Conservation (phyloP, 2,113 vertebrate genomes). For the Cathartes aura region DNA sequence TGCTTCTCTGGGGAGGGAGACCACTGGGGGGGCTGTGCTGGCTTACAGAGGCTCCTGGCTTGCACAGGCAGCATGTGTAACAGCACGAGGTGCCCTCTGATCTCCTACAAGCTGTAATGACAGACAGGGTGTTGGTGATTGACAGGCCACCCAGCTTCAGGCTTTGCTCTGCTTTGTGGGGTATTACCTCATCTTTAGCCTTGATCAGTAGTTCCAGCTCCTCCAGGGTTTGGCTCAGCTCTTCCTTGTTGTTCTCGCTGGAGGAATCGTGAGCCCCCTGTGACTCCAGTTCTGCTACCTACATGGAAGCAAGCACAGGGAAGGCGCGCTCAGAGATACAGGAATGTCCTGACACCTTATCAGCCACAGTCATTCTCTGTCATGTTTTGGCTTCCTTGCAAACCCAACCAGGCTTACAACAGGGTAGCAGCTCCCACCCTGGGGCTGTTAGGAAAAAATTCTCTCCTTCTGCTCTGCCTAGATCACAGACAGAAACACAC, state of each 20-base stretch:
- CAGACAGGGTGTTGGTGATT: not conserved
- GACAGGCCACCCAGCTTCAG: not conserved
- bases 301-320: not conserved
- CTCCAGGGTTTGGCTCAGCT: constrained; percentile 84
- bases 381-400: not conserved
- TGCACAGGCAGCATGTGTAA: not conserved
- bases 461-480: not conserved
- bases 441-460: not conserved
- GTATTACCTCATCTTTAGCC: constrained; percentile 90
- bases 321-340: rapidly evolving
- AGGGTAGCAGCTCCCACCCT: not conserved
- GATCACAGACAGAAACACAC: rapidly evolving
- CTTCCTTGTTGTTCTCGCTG: constrained; percentile 83
- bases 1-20: not conserved
- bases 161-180: not conserved
- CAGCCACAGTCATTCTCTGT: not conserved
- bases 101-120: not conserved
- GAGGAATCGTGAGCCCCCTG: constrained; percentile 77
- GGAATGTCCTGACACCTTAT: not conserved
- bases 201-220: constrained; percentile 91
- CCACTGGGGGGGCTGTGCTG: not conserved
- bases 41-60: not conserved
- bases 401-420: not conserved
- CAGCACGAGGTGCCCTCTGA: not conserved
- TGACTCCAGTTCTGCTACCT: constrained; percentile 91